Percentiles rank a stretch among this genome's conserved stretches.
Evolutionary conservation across 2,888 invertebrate genomes (phyloP).

Genomic region (Drosophila meridionalis): DNA sequence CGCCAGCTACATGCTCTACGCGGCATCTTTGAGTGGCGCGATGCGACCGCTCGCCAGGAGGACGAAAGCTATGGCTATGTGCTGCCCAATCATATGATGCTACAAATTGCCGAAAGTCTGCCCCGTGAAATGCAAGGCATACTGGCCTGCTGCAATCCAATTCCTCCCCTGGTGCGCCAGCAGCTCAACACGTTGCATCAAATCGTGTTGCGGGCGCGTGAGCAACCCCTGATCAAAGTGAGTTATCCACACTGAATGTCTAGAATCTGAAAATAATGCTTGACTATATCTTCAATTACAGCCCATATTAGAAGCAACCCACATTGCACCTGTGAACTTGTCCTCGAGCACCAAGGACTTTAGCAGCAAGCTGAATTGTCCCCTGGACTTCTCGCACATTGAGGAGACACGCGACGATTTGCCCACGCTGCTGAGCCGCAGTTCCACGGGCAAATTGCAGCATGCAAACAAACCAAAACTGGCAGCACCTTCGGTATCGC

Average conservation of each 20-base stretch:
- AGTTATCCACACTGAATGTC: slow-evolving; percentile 12
- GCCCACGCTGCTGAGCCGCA: slow-evolving; percentile 85
- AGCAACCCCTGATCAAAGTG: slow-evolving; percentile 88
- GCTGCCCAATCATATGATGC: slow-evolving; percentile 97
- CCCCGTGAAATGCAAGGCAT: slow-evolving; percentile 97
- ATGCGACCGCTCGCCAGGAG: slow-evolving; percentile 91
- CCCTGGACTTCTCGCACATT: slow-evolving; percentile 87
- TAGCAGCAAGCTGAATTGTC: slow-evolving; percentile 87
- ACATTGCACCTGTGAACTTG: slow-evolving; percentile 40
- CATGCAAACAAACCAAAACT: slow-evolving; percentile 16
- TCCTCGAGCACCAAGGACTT: slow-evolving; percentile 81
- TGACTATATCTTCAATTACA: slow-evolving; percentile 56
- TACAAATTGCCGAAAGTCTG: slow-evolving; percentile 94
- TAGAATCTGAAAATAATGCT: not conserved
- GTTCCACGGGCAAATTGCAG: slow-evolving; percentile 43
- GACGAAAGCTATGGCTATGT: slow-evolving; percentile 98
- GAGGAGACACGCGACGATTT: slow-evolving; percentile 87
- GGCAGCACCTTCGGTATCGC: not conserved
- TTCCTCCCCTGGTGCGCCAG: slow-evolving; percentile 90
- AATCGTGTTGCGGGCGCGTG: slow-evolving; percentile 89
- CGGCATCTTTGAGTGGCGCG: slow-evolving; percentile 95
- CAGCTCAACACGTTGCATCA: slow-evolving; percentile 87
- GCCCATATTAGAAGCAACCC: slow-evolving; percentile 84
- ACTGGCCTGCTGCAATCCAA: slow-evolving; percentile 95
- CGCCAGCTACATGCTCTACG: slow-evolving; percentile 93